Percentiles rank a stretch among this genome's conserved stretches.
phyloP scores from a whole-genome alignment of 1,140 invertebrate species.

The Drosophila micromelanica region DNA sequence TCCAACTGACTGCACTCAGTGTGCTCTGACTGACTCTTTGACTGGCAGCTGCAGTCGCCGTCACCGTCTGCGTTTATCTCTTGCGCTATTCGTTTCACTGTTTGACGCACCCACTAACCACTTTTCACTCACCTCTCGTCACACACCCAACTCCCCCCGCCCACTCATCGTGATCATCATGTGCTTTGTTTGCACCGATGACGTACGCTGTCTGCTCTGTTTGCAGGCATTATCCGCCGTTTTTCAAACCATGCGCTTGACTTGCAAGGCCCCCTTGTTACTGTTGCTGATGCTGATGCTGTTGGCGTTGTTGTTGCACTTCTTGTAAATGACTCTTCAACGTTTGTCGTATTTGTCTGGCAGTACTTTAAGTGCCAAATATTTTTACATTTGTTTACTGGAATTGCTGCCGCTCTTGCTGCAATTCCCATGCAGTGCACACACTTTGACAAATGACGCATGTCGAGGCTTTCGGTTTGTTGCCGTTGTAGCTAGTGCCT shows the following conservation, averaged over 20 bases:
- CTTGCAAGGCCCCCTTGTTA: conserved; percentile 37
- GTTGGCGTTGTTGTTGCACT: conserved; percentile 48
- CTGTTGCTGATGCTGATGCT: conserved; percentile 27
- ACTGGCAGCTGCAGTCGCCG: conserved; percentile 17
- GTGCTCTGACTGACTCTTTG: conserved; percentile 18
- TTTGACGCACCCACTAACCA: background rate
- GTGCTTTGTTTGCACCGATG: conserved; percentile 70
- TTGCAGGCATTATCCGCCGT: conserved; percentile 65
- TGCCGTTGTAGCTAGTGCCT: conserved; percentile 17
- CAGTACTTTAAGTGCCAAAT: conserved; percentile 80
- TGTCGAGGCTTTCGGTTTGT: conserved; percentile 15
- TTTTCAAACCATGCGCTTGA: conserved; percentile 57
- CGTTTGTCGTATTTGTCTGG: conserved; percentile 81
- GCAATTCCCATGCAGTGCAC: background rate
- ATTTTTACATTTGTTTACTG: conserved; percentile 77
- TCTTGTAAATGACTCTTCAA: conserved; percentile 79
- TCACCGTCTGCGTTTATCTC: conserved; percentile 19
- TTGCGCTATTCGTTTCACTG: conserved; percentile 10
- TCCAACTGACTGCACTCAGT: conserved; percentile 52
- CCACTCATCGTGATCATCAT: conserved; percentile 52
- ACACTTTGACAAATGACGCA: conserved; percentile 45
- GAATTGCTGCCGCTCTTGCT: conserved; percentile 37
- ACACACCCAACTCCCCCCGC: background rate
- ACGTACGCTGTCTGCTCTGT: conserved; percentile 65
- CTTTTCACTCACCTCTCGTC: conserved; percentile 18